Evolutionary conservation across 2,888 invertebrate species (phyloP).

Genomic region (Amblyjoppa proteus): DNA sequence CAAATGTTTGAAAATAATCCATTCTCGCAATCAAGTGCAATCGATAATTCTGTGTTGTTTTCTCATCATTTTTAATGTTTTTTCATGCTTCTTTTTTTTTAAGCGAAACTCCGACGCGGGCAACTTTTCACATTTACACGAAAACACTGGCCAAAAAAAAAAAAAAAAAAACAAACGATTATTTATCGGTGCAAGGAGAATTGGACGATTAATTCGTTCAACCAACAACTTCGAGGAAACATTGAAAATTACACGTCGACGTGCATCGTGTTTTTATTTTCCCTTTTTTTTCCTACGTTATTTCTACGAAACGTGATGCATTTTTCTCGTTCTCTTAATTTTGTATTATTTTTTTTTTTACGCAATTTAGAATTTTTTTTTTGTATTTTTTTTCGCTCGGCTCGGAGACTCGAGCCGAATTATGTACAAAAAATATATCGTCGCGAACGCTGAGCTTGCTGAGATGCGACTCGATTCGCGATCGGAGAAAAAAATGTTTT

Average conservation of each 20-base stretch:
- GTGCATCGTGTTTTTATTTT: constrained; percentile 1
- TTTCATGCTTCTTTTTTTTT: not conserved
- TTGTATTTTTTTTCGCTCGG: not conserved
- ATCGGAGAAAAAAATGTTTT: not conserved
- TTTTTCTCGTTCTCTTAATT: not conserved
- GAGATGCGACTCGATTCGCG: not conserved
- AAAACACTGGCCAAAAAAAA: not conserved
- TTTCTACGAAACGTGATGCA: constrained; percentile 7
- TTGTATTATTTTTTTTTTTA: not conserved
- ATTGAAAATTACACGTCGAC: constrained; percentile 2
- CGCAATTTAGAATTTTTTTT: constrained; percentile 10
- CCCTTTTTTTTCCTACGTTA: not conserved
- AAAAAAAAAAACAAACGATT: not conserved
- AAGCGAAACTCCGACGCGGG: not conserved
- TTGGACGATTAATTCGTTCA: not conserved
- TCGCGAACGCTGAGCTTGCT: not conserved
- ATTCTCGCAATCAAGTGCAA: constrained; percentile 10
- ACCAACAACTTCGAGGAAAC: not conserved
- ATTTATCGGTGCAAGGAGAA: constrained; percentile 4
- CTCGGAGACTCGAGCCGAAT: not conserved
- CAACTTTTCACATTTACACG: constrained; percentile 1
- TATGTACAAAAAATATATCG: constrained; percentile 2
- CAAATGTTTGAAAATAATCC: constrained; percentile 10
- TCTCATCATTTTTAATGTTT: not conserved
- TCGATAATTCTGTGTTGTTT: not conserved